A percentile compares a stretch with the other conserved stretches of the same genome.
Conservation (phyloP, 2,888 invertebrate genomes). For the Marronus borbonicus region DNA sequence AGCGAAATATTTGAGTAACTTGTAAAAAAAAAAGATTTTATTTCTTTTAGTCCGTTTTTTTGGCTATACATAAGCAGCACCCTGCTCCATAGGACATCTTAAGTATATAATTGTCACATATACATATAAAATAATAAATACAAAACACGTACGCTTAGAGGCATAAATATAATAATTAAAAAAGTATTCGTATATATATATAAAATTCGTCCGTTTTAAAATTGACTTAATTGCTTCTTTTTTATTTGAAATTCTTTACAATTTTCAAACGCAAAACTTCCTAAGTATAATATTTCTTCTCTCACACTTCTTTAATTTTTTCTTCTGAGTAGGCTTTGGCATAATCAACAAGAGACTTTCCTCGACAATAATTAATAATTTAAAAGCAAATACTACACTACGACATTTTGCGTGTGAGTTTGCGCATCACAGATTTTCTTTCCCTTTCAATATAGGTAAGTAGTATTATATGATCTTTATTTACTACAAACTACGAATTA, state of each 20-base stretch:
- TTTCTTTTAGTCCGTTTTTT: not conserved
- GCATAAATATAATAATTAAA: too few species aligned
- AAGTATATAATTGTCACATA: not conserved
- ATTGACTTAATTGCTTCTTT: not conserved
- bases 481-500: conserved; percentile 9
- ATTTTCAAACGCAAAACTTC: too few species aligned
- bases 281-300: too few species aligned
- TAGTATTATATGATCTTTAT: conserved; percentile 13
- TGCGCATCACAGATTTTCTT: conserved; percentile 42
- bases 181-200: not conserved
- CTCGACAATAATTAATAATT: conserved; percentile 18
- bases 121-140: too few species aligned
- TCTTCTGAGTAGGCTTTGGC: not conserved
- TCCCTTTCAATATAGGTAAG: too few species aligned
- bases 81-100: not conserved
- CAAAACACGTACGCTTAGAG: too few species aligned
- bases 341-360: conserved; percentile 35
- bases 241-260: too few species aligned
- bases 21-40: not conserved
- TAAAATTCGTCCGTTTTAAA: conserved; percentile 6
- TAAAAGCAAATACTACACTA: conserved; percentile 43
- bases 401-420: conserved; percentile 36
- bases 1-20: too few species aligned
- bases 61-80: not conserved
- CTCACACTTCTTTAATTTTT: not conserved